Percentiles rank a stretch among this genome's conserved stretches.
Conservation (phyloP, 2,888 invertebrate genomes). For the Eristalinus sepulchralis region DNA sequence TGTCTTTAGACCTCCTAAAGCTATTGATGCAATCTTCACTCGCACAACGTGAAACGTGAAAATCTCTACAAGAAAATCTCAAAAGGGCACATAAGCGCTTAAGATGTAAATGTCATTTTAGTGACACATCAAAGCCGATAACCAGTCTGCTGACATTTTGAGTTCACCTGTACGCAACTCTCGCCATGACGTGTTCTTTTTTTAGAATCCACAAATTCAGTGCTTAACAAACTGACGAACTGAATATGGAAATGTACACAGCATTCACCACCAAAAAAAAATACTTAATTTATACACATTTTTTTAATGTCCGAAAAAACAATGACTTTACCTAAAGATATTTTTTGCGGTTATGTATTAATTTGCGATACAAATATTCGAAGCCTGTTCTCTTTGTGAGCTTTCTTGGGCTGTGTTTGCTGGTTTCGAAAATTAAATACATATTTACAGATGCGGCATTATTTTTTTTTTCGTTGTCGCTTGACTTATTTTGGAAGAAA, state of each 20-base stretch:
- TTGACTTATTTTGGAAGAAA: slow-evolving; percentile 24
- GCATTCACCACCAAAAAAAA: not conserved
- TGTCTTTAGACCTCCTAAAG: no score
- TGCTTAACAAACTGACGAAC: slow-evolving; percentile 4
- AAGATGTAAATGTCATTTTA: not conserved
- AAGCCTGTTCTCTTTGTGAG: slow-evolving; percentile 1
- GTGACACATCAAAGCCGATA: not conserved
- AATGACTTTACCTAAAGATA: not conserved
- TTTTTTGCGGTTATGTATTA: slow-evolving; percentile 4
- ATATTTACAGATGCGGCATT: slow-evolving; percentile 15
- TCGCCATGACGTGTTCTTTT: not conserved
- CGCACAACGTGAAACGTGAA: no score
- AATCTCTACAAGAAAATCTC: no score
- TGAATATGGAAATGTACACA: not conserved
- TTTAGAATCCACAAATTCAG: slow-evolving; percentile 15
- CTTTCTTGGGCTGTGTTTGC: not conserved
- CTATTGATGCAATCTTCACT: no score
- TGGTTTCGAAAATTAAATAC: not conserved
- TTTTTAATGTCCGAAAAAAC: not conserved
- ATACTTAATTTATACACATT: not conserved
- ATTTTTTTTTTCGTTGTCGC: not conserved
- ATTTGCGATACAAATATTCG: not conserved
- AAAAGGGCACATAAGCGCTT: no score
- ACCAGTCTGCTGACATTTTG: not conserved
- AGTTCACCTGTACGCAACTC: not conserved